A percentile compares a stretch with the other conserved stretches of the same genome.
phyloP scores from a whole-genome alignment of 2,797 vertebrate genomes.

The Gymnoscopelus microlampas region DNA sequence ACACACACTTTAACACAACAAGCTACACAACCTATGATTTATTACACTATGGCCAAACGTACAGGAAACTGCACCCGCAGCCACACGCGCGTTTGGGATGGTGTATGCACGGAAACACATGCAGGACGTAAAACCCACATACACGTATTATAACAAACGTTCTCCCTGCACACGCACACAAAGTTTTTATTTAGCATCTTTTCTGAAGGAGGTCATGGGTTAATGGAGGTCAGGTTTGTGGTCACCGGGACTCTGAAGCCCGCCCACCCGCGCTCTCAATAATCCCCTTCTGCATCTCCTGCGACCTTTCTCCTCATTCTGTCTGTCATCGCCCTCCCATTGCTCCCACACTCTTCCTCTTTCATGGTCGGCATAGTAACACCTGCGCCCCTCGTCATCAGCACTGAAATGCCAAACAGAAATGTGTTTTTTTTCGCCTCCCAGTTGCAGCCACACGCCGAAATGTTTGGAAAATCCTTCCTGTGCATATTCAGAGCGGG shows the following conservation, averaged over 20 bases:
- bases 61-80: no score
- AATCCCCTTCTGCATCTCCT: constrained; percentile 3
- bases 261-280: neutral
- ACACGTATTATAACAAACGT: neutral
- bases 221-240: constrained; percentile 16
- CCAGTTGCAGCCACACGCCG: neutral
- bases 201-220: neutral
- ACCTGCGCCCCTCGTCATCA: neutral
- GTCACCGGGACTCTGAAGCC: neutral
- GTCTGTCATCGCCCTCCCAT: constrained; percentile 22
- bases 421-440: neutral
- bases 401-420: neutral
- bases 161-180: no score
- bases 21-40: constrained; percentile 5
- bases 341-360: constrained; percentile 61
- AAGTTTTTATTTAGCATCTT: neutral
- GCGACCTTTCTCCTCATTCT: neutral
- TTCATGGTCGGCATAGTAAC: neutral
- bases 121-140: no score
- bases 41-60: constrained; percentile 10
- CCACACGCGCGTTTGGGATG: no score
- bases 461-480: neutral
- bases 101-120: no score
- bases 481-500: neutral
- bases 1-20: constrained; percentile 8